Evolutionary conservation across 2,888 invertebrate genomes (phyloP), one percentile per base, ranked within the genome.

Genomic region (Schizotus pectinicornis): DNA sequence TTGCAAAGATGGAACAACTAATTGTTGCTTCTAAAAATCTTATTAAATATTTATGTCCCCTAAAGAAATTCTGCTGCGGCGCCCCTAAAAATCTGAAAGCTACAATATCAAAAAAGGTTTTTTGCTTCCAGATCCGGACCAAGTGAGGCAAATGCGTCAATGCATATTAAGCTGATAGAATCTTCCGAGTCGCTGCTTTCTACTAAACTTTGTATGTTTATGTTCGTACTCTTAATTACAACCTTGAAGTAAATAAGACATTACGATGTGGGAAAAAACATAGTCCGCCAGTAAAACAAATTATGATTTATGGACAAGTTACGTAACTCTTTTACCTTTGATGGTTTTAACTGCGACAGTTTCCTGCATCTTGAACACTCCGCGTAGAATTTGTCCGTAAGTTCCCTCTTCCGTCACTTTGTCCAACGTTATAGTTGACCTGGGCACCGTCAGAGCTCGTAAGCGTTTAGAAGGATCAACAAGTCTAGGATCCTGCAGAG

Each of bases 271-370:
- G n/a, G n/a, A n/a, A n/a, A n/a, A n/a, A n/a, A n/a, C n/a, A n/a
- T n/a, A n/a, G n/a, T n/a, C 9, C 31, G 22, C 39, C 38, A 39
- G 36, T 49, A 41, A 86, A 35, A 2, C 3, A 3, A 9, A 14
- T 46, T 85, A 80, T 86, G n/a, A n/a, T 22, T 22, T 2, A 22
- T 22, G 5, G 5, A 22, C n/a, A 5, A 22, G 22, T 22, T 22
- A 5, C 22, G 22, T 22, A 22, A 22, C 22, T 22, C 5, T 22
- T 22, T 85, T 77, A 94, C 92, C 90, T 83, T 88, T 84, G 45
- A 94, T 92, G 63, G 95, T 94, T 82, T 95, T 95, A 55, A 95
- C 88, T 66, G 91, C 81, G 50, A 94, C 92, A 73, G 91, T 90
- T 75, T 89, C 87, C 65, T 90, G 85, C 6, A 81, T 81, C 12